Evolutionary conservation across 64 coral and sea anemone species (phyloP).

Genomic region (Actinia equina): DNA sequence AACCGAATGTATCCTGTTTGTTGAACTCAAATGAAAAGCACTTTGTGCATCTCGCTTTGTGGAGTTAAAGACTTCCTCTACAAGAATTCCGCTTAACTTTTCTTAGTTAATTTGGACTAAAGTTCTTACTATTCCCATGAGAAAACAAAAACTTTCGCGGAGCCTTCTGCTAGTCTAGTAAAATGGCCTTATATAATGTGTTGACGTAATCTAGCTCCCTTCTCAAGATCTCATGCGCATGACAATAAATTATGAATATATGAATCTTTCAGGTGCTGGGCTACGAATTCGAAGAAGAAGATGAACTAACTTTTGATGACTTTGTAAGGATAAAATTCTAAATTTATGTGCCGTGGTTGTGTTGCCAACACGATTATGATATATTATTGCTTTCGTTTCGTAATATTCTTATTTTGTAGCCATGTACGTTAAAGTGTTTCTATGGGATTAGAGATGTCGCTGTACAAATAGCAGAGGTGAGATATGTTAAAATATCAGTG

Average conservation of each 20-base stretch:
- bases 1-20: too few species aligned
- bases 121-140: too few species aligned
- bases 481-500: neutral
- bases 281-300: constrained; percentile 87
- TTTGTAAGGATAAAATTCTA: neutral
- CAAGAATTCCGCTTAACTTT: too few species aligned
- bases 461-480: constrained; percentile 16
- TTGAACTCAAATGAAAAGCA: too few species aligned
- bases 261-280: constrained; percentile 62
- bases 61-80: too few species aligned
- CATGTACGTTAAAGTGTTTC: neutral
- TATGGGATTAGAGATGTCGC: neutral
- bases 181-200: too few species aligned
- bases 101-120: too few species aligned
- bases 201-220: too few species aligned
- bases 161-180: too few species aligned
- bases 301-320: constrained; percentile 31
- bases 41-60: too few species aligned
- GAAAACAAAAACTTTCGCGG: too few species aligned
- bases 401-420: neutral
- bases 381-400: neutral
- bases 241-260: neutral
- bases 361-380: neutral
- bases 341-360: neutral
- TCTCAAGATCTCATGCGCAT: neutral